Conservation (phyloP, 2,113 vertebrate species). For the Lichenostomus cassidix region DNA sequence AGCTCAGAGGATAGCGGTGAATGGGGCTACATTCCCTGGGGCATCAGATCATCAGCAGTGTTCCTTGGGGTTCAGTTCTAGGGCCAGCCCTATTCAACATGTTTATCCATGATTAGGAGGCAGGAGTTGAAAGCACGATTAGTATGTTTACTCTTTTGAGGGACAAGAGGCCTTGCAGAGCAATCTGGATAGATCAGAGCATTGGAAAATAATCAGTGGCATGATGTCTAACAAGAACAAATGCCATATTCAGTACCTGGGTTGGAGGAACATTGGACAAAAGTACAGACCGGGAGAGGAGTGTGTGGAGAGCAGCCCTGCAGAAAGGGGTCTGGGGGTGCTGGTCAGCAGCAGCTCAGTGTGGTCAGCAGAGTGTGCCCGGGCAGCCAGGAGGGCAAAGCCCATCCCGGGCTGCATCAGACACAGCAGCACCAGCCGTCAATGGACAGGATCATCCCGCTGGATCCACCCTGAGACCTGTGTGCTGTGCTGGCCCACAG, state of each 20-base stretch:
- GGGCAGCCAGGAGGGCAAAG: not conserved
- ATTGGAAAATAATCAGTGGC: not conserved
- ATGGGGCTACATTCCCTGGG: not conserved
- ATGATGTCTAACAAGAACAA: not conserved
- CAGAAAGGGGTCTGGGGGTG: not conserved
- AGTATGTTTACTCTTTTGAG: not conserved
- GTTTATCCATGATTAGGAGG: not conserved
- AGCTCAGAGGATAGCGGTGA: not conserved
- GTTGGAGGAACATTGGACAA: not conserved
- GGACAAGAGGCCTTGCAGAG: not conserved
- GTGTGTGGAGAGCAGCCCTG: not conserved
- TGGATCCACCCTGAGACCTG: not conserved
- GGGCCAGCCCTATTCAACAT: not conserved
- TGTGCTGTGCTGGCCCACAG: too few species aligned
- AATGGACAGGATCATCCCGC: not conserved
- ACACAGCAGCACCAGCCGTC: not conserved
- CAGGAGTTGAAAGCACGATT: not conserved
- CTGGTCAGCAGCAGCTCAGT: not conserved
- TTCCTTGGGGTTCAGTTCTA: not conserved
- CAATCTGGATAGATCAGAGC: not conserved
- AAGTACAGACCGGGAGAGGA: not conserved
- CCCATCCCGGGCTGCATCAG: not conserved
- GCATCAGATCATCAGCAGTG: rapidly evolving
- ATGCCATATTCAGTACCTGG: not conserved
- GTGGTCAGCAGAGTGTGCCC: not conserved